Evolutionary conservation across 2,888 invertebrate species (phyloP).

Genomic region (Lycophotia porphyrea): DNA sequence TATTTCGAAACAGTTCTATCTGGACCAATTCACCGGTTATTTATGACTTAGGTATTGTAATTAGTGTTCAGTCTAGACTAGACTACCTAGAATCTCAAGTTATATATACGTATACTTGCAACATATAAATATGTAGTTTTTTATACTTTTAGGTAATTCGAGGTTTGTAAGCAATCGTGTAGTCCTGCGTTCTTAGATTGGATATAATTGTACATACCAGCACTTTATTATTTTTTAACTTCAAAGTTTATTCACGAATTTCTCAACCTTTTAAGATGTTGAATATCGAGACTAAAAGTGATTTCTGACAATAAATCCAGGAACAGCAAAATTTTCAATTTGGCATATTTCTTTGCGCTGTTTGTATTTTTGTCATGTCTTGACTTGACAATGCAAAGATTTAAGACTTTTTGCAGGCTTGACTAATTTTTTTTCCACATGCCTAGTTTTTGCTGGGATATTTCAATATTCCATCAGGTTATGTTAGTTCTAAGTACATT

Average conservation of each 20-base stretch:
- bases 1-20: constrained; percentile 3
- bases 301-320: background rate
- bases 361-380: background rate
- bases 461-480: background rate
- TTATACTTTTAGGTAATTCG: background rate
- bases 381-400: background rate
- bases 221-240: no score
- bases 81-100: background rate
- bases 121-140: background rate
- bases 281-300: background rate
- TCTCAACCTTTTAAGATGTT: background rate
- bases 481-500: background rate
- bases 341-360: background rate
- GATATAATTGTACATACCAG: background rate
- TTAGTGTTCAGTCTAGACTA: background rate
- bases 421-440: background rate
- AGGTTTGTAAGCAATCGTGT: background rate
- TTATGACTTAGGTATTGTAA: background rate
- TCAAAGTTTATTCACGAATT: no score
- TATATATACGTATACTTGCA: constrained; percentile 3
- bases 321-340: background rate
- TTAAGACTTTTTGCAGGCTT: background rate
- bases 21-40: background rate
- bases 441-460: background rate
- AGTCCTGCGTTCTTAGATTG: background rate